Base-by-base conservation (phyloP, 2,888 invertebrate genomes). In the Nasonovia ribisnigri region DNA sequence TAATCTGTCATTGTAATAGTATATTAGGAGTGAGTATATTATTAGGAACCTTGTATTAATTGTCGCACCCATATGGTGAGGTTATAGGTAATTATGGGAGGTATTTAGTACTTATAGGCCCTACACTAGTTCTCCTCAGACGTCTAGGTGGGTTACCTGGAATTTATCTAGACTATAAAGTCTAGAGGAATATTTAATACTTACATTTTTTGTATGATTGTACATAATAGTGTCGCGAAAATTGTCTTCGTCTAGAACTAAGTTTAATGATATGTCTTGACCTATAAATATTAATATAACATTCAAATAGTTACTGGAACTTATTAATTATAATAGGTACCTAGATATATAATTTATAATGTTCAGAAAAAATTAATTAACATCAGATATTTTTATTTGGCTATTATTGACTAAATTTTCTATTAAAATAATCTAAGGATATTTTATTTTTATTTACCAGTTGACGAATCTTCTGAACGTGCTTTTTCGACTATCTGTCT, bases 161-260 rank as follows among this genome's bases (percentile, higher is more conserved):
- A 36, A 77, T 77, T 77, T 67, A 1, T 36, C 2, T 8, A 77
- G 8, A 77, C 20, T 54, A 4, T 54, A 54, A 0, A 3, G n/a
- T n/a, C n/a, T n/a, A n/a, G n/a, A n/a, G n/a, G 67, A n/a, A 77
- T 20, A 8, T 57, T 36, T 20, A 54, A 36, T 51, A 88, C 92
- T 92, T 88, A 93, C 84, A 90, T 84, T 89, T 90, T 90, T 93
- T 42, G 89, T 90, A 29, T 84, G 84, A 8, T 84, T 46, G 13
- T 90, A 93, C 93, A 93, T 93, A 24, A 24, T 88, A 67, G 46
- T 48, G 57, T 93, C 89, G 3, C 48, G 84, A 36, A 51, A 89
- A 92, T 84, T 93, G 36, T 93, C 93, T 57, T 93, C 92, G 51
- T 93, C 93, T 46, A 57, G 90, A 84, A 93, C 90, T 57, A 84